Evolutionary conservation across 2,888 invertebrate genomes (phyloP), one percentile per base, ranked within the genome.

Genomic region (Agonopterix subpropinquella): DNA sequence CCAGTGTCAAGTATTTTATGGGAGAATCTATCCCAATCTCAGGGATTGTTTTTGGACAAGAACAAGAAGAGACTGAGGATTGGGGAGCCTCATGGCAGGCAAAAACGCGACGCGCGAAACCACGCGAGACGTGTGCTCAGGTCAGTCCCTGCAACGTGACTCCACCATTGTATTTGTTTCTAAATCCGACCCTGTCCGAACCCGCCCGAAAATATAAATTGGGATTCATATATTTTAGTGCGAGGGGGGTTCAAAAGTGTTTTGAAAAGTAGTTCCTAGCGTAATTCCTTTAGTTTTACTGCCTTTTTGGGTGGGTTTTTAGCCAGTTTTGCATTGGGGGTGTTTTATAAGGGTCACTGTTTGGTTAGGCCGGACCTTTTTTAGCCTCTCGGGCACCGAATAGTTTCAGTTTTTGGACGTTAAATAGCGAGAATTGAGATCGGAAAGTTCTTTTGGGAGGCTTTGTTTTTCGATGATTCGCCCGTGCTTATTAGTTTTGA

Each of bases 231-330:
- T 85, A 87, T 87, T 83, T 84, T 74, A 77, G 77, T 69, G 65
- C 62, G 65, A 54, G 58, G 67, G 62, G 56, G 71, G 70, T 67
- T 39, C 73, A 78, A 83, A 81, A 85, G 82, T 84, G 85, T 84
- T 87, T 84, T 76, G 86, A 83, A 87, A 88, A 87, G 88, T 87
- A 86, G 88, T 85, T 83, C 75, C 61, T 68, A 69, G 70, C 74
- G 80, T 88, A 87, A 86, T 87, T 86, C 86, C 87, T 80, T 84
- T 85, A 87, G 87, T 88, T 88, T 87, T 88, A 88, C 82, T 77
- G 83, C 84, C 86, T 86, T 88, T 87, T 87, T 84, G 86, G 84
- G 73, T 66, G 75, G 28, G 73, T 86, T 86, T 87, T 87, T 84
- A 80, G 71, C 62, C 61, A 61, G 66, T 69, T 65, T 70, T 64